Percentiles rank a stretch among this genome's conserved stretches.
phyloP scores from a whole-genome alignment of 2,113 vertebrate genomes.

The Calidris pugnax region DNA sequence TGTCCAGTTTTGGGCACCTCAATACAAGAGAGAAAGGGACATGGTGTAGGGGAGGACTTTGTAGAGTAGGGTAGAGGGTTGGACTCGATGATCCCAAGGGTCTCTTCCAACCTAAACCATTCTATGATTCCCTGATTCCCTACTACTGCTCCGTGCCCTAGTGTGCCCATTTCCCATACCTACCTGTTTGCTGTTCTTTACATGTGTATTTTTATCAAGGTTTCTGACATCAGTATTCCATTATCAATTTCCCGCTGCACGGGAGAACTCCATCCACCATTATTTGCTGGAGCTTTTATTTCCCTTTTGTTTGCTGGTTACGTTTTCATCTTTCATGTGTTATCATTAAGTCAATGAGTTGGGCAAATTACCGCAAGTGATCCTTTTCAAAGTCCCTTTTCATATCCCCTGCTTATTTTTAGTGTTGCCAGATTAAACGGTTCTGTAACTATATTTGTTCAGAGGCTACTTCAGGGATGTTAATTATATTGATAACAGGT shows the following conservation, averaged over 20 bases:
- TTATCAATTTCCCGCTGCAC: not conserved
- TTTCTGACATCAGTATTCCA: not conserved
- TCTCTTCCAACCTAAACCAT: no score
- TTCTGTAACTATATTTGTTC: constrained; percentile 30
- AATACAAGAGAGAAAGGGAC: no score
- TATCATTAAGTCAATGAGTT: constrained; percentile 19
- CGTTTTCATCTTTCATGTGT: not conserved
- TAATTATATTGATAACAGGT: constrained; percentile 44
- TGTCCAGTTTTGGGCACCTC: no score
- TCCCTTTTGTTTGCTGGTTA: not conserved
- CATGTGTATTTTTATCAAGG: not conserved
- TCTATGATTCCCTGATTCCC: no score
- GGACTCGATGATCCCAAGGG: no score
- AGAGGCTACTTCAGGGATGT: not conserved
- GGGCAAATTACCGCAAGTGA: not conserved
- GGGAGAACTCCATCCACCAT: not conserved
- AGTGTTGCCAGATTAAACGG: constrained; percentile 10
- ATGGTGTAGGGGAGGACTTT: no score
- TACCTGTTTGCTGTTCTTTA: not conserved
- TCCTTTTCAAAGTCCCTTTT: constrained; percentile 21
- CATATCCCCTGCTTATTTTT: constrained; percentile 7
- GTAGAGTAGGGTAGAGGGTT: no score
- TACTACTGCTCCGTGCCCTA: not conserved
- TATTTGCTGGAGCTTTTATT: constrained; percentile 1
- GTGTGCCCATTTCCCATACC: not conserved